Evolutionary conservation across 2,888 invertebrate genomes (phyloP).

Genomic region (Smittia aterrima): DNA sequence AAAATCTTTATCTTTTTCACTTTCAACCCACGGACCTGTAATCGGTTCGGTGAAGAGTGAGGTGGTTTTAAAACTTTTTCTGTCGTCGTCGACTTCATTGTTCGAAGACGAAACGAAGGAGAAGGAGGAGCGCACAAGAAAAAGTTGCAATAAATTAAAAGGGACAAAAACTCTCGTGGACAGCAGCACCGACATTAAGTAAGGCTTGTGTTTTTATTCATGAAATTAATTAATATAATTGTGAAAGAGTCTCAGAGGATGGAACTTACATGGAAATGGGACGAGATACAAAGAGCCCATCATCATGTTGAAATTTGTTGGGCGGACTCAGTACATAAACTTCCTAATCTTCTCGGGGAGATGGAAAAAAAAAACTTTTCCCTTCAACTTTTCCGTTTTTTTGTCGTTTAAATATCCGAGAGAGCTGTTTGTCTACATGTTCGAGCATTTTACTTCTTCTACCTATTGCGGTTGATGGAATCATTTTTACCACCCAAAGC

Average conservation of each 20-base stretch:
- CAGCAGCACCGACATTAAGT: not conserved
- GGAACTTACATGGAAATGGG: not conserved
- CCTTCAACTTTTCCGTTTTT: not conserved
- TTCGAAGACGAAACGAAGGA: not conserved
- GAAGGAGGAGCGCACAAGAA: not conserved
- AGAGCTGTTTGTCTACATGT: not conserved
- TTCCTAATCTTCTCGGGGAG: slow-evolving; percentile 3
- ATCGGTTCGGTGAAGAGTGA: not conserved
- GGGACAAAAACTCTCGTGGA: not conserved
- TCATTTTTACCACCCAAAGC: not conserved
- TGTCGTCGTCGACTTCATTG: not conserved
- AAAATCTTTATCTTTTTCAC: too few relatives aligned
- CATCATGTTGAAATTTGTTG: not conserved
- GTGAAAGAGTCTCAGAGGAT: not conserved
- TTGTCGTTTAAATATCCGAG: not conserved
- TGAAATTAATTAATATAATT: not conserved
- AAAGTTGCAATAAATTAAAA: slow-evolving; percentile 3
- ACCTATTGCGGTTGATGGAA: not conserved
- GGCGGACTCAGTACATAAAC: not conserved
- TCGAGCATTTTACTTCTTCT: not conserved
- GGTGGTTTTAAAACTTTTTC: not conserved
- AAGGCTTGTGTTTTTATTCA: slow-evolving; percentile 2
- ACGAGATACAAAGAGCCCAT: not conserved
- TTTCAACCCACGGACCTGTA: not conserved
- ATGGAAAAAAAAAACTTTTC: not conserved